Base-by-base conservation (phyloP, 1,140 invertebrate genomes). In the Eubasilissa regina region DNA sequence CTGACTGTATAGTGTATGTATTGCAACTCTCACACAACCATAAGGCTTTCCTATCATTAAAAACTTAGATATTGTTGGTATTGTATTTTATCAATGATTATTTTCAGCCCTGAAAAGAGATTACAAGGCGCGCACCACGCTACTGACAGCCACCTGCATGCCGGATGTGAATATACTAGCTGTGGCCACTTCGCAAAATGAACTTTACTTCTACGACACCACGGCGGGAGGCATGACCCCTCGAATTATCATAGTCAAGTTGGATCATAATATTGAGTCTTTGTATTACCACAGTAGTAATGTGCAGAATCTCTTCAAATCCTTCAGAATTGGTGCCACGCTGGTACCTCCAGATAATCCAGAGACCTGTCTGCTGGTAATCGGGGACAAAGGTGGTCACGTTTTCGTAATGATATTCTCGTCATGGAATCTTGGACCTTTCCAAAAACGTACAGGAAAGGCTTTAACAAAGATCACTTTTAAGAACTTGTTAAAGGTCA, bases 191-290 rank as follows among this genome's bases (percentile, higher is more conserved):
- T 91, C 92, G 3, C 93, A 94, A 85, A 85, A 91, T 1, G 93
- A 94, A 84, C 83, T 94, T 11, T 88, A 93, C 80, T 94, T 95
- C 85, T 94, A 94, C 84, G 93, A 94, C 83, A 93, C 91, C 12
- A 92, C 91, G 0, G 93, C 92, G 7, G 91, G 90, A 25, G 93
- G 93, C 53, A 94, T 94, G 84, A 91, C 91, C 25, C 85, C 94
- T 11, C 89, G 93, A 70, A 90, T 94, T 47, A 86, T 91, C 9
- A 90, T 92, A 43, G 89, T 87, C 8, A 91, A 89, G 53, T 86
- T 92, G 83, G 90, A 92, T 6, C 88, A 88, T 80, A 91, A 86
- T 86, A 87, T 88, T 83, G 88, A 83, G 75, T 90, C 89, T 3
- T 93, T 94, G 92, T 85, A 89, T 83, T 94, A 94, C 84, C 89